Evolutionary conservation across 1,140 invertebrate species (phyloP), one percentile per base, ranked within the genome.

Genomic region (Mactra quadrangularis): DNA sequence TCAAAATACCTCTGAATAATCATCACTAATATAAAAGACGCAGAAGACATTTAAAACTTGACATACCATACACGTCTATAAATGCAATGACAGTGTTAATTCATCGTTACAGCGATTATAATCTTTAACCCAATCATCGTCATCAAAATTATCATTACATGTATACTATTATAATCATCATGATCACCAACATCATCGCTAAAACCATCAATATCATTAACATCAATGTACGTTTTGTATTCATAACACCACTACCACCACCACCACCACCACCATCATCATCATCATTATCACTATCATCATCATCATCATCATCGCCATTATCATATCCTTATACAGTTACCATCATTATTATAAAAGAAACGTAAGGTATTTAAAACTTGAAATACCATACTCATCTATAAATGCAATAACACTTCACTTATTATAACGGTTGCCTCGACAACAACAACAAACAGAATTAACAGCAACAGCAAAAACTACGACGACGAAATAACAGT

Each of bases 211-310:
- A 29, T 22, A 64, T 64, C 33, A 64, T 64, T 22, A 64, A 29
- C 33, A 64, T 25, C 33, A 59, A 9, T 25, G 27, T 11, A 9
- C 15, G 11, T 25, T 19, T 11, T 25, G 27, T 59, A 15, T 19
- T 25, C 25, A 59, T 25, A 9, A 59, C 60, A 64, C 9, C 60
- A 64, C 9, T 31, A 64, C 4, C 60, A 64, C 6, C 60, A 64
- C 6, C 60, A 64, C 17, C 25, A 64, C 9, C 60, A 64, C 17
- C 60, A 59, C 27, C 22, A 59, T 11, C 55, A 59, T 11, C 55
- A 59, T 11, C 55, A 59, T 59, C 55, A 64, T 64, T 22, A 64
- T 25, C 60, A 64, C 9, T 31, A 64, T 64, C 60, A 64, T 64
- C 22, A 64, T 64, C 60, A 64, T 64, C 60, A 64, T 64, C 60